Percentiles rank a stretch among this genome's conserved stretches.
These are phyloP conservation scores for Embidobia sp. DNA, from an alignment of 2,888 invertebrate genomes.

Conservation along the genomic window DNA sequence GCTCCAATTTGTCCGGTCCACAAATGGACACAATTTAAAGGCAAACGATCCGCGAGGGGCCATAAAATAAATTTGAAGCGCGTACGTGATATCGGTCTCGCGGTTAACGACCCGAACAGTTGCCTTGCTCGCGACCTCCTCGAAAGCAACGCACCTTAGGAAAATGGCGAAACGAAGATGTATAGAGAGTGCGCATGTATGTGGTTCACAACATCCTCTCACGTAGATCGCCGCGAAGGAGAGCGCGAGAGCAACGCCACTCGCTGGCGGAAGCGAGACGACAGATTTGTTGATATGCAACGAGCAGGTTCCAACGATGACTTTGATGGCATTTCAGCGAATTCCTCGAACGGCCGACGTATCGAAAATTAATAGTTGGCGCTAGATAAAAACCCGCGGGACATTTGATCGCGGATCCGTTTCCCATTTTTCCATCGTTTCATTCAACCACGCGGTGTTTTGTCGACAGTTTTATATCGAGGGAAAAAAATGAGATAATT, in stretches of 20 bases:
- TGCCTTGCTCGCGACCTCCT: conserved; percentile 81
- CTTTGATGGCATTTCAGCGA: conserved; percentile 53
- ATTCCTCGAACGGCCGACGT: conserved; percentile 14
- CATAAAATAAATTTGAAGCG: conserved; percentile 40
- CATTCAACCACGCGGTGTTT: too few species aligned
- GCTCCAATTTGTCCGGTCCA: conserved; percentile 5
- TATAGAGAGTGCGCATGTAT: conserved; percentile 48
- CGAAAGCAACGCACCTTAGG: conserved; percentile 66
- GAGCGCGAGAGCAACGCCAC: conserved; percentile 31
- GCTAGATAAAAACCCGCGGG: conserved; percentile 21
- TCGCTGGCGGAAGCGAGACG: conserved; percentile 52
- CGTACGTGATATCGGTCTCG: conserved; percentile 43
- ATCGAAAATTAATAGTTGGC: conserved; percentile 34
- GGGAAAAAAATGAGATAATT: too few species aligned
- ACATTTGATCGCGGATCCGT: too few species aligned
- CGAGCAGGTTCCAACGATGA: conserved; percentile 55
- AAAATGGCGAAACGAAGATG: conserved; percentile 60
- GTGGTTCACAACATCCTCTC: conserved; percentile 56
- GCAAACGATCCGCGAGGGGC: conserved; percentile 26
- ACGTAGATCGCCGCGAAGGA: conserved; percentile 46
- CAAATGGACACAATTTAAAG: conserved; percentile 23
- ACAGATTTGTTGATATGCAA: conserved; percentile 60
- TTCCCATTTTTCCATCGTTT: too few species aligned
- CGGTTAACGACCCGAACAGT: conserved; percentile 78
- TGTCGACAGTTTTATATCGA: too few species aligned